Evolutionary conservation across 1,140 invertebrate species (phyloP).

Genomic region (Drosophila asahinai): DNA sequence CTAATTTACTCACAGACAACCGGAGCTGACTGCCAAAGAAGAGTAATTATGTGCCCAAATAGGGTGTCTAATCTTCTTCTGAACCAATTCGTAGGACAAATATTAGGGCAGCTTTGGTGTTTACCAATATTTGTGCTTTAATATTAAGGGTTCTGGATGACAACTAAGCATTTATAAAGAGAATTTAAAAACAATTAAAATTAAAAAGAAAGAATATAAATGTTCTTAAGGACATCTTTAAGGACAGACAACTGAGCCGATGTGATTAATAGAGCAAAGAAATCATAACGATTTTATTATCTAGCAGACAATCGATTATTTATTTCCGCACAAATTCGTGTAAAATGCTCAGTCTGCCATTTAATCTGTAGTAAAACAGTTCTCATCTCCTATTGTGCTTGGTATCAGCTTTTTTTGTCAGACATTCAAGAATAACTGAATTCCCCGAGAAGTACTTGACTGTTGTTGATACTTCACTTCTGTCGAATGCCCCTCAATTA

Average conservation of each 20-base stretch:
- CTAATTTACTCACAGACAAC: conserved; percentile 15
- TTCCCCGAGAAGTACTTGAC: conserved; percentile 1
- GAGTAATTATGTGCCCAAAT: conserved; percentile 14
- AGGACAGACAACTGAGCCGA: not conserved
- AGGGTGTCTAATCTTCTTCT: not conserved
- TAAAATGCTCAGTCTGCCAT: not conserved
- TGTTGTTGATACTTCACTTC: conserved; percentile 3
- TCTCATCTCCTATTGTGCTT: not conserved
- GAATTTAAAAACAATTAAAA: not conserved
- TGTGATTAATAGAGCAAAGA: not conserved
- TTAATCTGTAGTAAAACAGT: conserved; percentile 9
- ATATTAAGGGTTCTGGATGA: not conserved
- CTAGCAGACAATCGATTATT: not conserved
- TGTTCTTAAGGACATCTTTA: not conserved
- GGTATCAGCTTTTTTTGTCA: not conserved
- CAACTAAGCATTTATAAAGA: not conserved
- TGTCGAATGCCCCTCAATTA: conserved; percentile 28
- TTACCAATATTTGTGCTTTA: not conserved
- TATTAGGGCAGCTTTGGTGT: not conserved
- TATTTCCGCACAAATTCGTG: conserved; percentile 2
- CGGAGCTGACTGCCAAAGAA: conserved; percentile 2
- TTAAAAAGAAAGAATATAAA: too few species aligned
- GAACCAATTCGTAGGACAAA: not conserved
- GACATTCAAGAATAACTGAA: conserved; percentile 5
- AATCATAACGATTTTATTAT: conserved; percentile 6